Conservation (phyloP, 2,888 invertebrate species). For the Uloborus plumipes region DNA sequence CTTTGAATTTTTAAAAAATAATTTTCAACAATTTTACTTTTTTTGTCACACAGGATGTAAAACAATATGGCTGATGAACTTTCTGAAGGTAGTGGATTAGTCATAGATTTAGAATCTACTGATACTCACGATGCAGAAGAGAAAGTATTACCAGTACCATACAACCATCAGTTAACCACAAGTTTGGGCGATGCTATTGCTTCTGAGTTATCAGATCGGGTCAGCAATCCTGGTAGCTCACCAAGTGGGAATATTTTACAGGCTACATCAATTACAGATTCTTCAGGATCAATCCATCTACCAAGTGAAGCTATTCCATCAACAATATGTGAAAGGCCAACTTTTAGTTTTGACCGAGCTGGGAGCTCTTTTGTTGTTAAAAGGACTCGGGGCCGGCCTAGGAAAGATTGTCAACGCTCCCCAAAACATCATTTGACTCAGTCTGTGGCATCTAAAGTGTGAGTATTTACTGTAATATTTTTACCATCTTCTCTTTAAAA, state of each 20-base stretch:
- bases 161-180: slow-evolving; percentile 49
- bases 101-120: slow-evolving; percentile 14
- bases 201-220: background rate
- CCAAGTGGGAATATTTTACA: background rate
- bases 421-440: slow-evolving; percentile 40
- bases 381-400: slow-evolving; percentile 38
- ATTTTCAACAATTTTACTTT: background rate
- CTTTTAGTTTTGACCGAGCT: slow-evolving; percentile 14
- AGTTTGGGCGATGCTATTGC: slow-evolving; percentile 1
- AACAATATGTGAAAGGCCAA: slow-evolving; percentile 1
- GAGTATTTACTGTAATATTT: slow-evolving; percentile 8
- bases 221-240: background rate
- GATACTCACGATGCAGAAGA: slow-evolving; percentile 28
- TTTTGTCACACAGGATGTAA: slow-evolving; percentile 43
- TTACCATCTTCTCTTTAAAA: too few relatives aligned
- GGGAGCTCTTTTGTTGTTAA: slow-evolving; percentile 16
- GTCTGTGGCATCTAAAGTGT: slow-evolving; percentile 40
- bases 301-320: slow-evolving; percentile 7
- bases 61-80: slow-evolving; percentile 55
- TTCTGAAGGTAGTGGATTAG: slow-evolving; percentile 32
- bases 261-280: slow-evolving; percentile 1
- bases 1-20: too few relatives aligned
- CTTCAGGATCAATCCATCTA: background rate
- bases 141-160: slow-evolving; percentile 43
- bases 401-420: slow-evolving; percentile 46